Base-by-base conservation (phyloP, 2,113 vertebrate genomes). In the Acrocephalus arundinaceus region DNA sequence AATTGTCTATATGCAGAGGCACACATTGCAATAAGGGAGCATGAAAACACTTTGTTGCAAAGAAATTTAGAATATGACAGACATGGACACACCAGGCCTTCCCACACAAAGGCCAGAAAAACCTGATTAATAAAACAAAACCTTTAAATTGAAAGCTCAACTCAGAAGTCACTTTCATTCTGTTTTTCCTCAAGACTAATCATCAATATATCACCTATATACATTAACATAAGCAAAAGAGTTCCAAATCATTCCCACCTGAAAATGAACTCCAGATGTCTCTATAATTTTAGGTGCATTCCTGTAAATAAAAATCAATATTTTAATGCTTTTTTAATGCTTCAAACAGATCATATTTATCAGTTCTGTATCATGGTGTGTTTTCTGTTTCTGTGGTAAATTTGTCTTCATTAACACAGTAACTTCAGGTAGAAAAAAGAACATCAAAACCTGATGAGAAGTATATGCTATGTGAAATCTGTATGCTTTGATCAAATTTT, bases 261-360 rank as follows among this genome's bases (percentile, higher is more conserved):
- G 99, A 98, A 99, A 99, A 98, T 99, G 99, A 95, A 99, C 99
- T 90, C 99, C 99, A 85, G 98, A 98, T 0, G 99, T 99, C 89
- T 99, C 99, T 97, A 99, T 99, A 93, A 99, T 98, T 98, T 99
- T 99, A 93, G 99, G 98, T 80, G 98, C 97, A 96, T 95, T 98
- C 97, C 99, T 99, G 76, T 62, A 88, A 97, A 81, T 57, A 91
- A 97, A 97, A 48, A 82, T 9, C 13, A 80, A 13, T 86, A 55
- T 68, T 85, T 49, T 39, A 78, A 78, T 43, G 57, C 62, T 20
- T 82, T 81, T 96, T 55, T 20, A 78, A 58, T 52, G 55, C 19
- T 83, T 79, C 80, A 62, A 79, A 96, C 33, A 76, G 59, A 75
- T 48, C 23, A 30, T 15, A 49, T 41, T 87, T 73, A 70, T 71